Evolutionary conservation across 2,888 invertebrate genomes (phyloP), one percentile per base, ranked within the genome.

Genomic region (Papilio demoleus): DNA sequence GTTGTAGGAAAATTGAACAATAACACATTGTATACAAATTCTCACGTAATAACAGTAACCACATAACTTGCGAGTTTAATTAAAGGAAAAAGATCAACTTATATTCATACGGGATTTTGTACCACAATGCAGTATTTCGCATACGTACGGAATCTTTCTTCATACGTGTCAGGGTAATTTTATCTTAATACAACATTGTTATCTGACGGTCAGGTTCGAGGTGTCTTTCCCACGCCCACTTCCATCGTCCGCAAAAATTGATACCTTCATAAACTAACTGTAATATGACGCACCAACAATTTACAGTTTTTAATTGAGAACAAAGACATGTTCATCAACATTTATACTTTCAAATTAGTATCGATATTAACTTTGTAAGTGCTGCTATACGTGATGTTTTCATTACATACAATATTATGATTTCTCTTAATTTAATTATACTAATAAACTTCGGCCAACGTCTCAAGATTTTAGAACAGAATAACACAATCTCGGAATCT

Each of bases 131-230:
- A 5, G 24, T 4, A 19, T 12, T 47, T 50, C 14, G 50, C 24
- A 50, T 14, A 19, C 45, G 5, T 27, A 12, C 12, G 22, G n/a
- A n/a, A n/a, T n/a, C n/a, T n/a, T 50, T 50, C 6, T 24, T 14
- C 22, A 50, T 4, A 53, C 19, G 31, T 6, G 31, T 27, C 2
- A 27, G 24, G 27, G n/a, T 50, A 9, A 50, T 50, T 22, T 50
- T 27, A 56, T 56, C 31, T 56, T 1, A 56, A 17, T 5, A 56
- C 17, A 56, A 53, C 53, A 31, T 56, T 56, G n/a, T n/a, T 53
- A 31, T 53, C 53, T 27, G n/a, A n/a, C 53, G 53, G 31, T 56
- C 53, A 56, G 31, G 31, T 56, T 56, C 27, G 31, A 53, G 4
- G 8, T 17, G 31, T 8, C 27, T n/a, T 53, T 31, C 53, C 31